Base-by-base conservation (phyloP, 1,140 invertebrate genomes). In the Drosophila triauraria region DNA sequence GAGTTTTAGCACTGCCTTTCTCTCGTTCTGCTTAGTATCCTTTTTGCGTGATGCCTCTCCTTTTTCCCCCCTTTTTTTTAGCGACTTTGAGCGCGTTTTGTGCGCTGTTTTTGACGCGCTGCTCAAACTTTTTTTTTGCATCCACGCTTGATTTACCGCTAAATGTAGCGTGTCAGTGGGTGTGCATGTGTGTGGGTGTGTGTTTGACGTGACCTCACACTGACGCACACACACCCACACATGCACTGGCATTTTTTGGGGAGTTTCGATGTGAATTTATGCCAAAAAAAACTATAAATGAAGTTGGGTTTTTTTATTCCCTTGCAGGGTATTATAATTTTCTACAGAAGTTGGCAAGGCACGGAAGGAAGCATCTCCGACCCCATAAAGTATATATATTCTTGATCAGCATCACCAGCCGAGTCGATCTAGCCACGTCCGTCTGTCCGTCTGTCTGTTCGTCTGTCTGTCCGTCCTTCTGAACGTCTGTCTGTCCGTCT, bases 31-130 rank as follows among this genome's bases (percentile, higher is more conserved):
- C 27, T 5, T 42, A 61, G 40, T 50, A 74, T 67, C 60, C 71
- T 64, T 72, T 80, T 43, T 50, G 25, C 27, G 15, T 42, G 53
- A 27, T 20, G 53, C 53, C 53, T 56, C 32, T 56, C 35, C n/a
- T 40, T 54, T 51, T 25, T 10, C 5, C 40, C 8, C 32, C 9
- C 4, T 23, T 27, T 48, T 44, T 53, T 53, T 53, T 40, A 40
- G 54, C 50, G 27, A 48, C 35, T 59, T 58, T 38, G 43, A 62
- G 51, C 58, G 48, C 63, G 35, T 51, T 65, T 63, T 38, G 27
- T 43, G 44, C 43, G 40, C 59, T 86, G 75, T 63, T 86, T 86
- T 61, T 79, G 75, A 86, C 64, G 60, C 78, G 58, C 38, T 47
- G 44, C 63, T 47, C 46, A 60, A 44, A 59, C 43, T 58, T 46